A percentile compares a stretch with the other conserved stretches of the same genome.
These are phyloP conservation scores for Eupelmus urozonus DNA, from an alignment of 2,888 invertebrate genomes.

Conservation along the genomic window DNA sequence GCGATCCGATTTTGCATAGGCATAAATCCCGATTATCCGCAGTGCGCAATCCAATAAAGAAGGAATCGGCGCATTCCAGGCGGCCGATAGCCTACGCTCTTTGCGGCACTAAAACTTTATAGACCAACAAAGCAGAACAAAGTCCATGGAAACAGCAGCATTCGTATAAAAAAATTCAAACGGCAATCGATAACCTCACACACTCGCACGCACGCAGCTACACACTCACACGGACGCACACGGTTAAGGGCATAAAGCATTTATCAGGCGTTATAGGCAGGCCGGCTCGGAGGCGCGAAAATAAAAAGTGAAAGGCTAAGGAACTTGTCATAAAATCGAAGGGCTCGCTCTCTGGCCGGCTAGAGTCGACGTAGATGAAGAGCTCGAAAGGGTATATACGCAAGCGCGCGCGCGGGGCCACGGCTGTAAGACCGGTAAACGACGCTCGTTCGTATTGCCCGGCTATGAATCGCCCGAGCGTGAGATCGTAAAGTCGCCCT, in stretches of 20 bases:
- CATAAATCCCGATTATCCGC: conserved; percentile 30
- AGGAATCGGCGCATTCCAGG: conserved; percentile 29
- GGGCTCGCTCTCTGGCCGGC: conserved; percentile 16
- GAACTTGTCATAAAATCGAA: conserved; percentile 60
- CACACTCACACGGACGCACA: neutral
- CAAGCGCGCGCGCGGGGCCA: conserved; percentile 24
- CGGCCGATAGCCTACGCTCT: too few species aligned
- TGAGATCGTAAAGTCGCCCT: conserved; percentile 76
- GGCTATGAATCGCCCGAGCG: conserved; percentile 75
- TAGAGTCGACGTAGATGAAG: conserved; percentile 48
- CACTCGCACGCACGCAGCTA: neutral
- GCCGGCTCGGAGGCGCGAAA: conserved; percentile 47
- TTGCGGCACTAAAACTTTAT: conserved; percentile 20
- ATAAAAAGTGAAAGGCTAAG: conserved; percentile 58
- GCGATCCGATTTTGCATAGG: conserved; percentile 4
- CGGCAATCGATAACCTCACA: conserved; percentile 49
- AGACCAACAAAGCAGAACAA: conserved; percentile 47
- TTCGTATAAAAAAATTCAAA: conserved; percentile 22
- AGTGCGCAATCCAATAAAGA: conserved; percentile 36
- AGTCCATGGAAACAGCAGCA: conserved; percentile 16
- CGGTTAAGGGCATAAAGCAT: conserved; percentile 30
- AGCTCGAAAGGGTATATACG: conserved; percentile 1
- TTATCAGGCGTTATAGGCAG: conserved; percentile 46
- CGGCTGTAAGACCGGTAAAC: conserved; percentile 70
- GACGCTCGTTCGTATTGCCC: conserved; percentile 71